Base-by-base conservation (phyloP, 1,140 invertebrate species). In the Diploscapter pachys region DNA sequence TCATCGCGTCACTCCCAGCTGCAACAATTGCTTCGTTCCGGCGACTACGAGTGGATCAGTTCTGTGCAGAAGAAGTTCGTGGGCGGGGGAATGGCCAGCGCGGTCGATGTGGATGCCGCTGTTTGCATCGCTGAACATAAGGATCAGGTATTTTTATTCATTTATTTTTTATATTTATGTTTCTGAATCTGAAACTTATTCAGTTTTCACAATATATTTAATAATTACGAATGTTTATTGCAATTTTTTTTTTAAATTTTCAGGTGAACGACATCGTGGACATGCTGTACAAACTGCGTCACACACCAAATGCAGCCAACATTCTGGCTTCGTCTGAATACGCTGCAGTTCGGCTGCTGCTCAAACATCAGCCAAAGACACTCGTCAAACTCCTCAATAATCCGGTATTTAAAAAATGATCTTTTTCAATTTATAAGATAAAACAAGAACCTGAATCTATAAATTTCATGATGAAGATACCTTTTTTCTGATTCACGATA, bases 291-390 rank as follows among this genome's bases (percentile, higher is more conserved):
- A 84, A 83, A 70, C 87, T 94, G 13, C 86, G 93, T 77, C 85
- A 90, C 68, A 91, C 90, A 9, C 87, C 89, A 56, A 90, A 91
- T 81, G 90, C 92, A 2, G 84, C 87, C 0, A 90, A 90, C 77
- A 90, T 89, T 0, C 85, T 93, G 11, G 89, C 91, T 5, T 94
- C 93, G 0, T 94, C 93, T 4, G 89, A 90, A 81, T 91, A 94
- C 87, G 92, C 93, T 49, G 89, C 92, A 54, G 88, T 93, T 57
- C 87, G 92, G 78, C 88, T 89, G 72, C 90, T 91, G 62, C 78
- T 94, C 1, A 86, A 90, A 57, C 86, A 87, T 80, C 87, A 88
- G 75, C 78, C 83, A 52, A 86, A 92, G 9, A 88, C 91, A 52
- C 86, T 96, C 9, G 79, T 94, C 2, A 85, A 89, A 49, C 88